A percentile compares a stretch with the other conserved stretches of the same genome.
Evolutionary conservation across 2,797 vertebrate genomes (phyloP).

Genomic region (Lacerta agilis): DNA sequence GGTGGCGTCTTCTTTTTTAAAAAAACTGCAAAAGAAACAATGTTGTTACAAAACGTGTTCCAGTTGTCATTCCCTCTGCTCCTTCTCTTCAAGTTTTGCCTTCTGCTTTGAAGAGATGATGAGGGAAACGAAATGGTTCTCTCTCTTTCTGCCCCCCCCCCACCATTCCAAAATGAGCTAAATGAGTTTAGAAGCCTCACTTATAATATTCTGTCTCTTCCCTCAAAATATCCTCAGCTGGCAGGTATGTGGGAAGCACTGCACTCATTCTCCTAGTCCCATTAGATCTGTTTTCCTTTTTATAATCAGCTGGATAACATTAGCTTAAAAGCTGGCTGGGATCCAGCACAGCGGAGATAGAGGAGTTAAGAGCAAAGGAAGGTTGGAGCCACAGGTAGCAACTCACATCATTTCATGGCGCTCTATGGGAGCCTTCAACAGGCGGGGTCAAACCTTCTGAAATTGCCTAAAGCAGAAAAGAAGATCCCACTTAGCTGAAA

Average conservation of each 20-base stretch:
- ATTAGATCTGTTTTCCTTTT: slow-evolving; percentile 24
- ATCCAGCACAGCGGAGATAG: not conserved
- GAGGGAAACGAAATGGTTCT: not conserved
- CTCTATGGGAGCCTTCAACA: not conserved
- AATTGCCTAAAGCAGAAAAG: not conserved
- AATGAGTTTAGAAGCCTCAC: slow-evolving; percentile 12
- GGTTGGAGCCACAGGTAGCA: not conserved
- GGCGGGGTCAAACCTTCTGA: not conserved
- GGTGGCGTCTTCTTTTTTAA: not conserved
- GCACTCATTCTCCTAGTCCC: slow-evolving; percentile 11
- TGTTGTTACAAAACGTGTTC: not conserved
- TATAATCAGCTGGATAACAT: slow-evolving; percentile 13
- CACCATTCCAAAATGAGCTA: not conserved
- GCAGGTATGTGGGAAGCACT: slow-evolving; percentile 32
- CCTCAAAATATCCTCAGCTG: slow-evolving; percentile 28
- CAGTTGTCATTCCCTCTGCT: not conserved
- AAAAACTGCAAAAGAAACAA: not conserved
- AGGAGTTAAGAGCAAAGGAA: not conserved
- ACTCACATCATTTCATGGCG: not conserved
- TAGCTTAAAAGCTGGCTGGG: slow-evolving; percentile 22
- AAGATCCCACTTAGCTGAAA: not conserved
- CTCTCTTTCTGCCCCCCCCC: too few species aligned
- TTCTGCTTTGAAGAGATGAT: not conserved
- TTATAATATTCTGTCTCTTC: slow-evolving; percentile 10
- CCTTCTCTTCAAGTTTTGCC: not conserved